Evolutionary conservation across 2,797 vertebrate species (phyloP).

Genomic region (Benthosema pterotum): DNA sequence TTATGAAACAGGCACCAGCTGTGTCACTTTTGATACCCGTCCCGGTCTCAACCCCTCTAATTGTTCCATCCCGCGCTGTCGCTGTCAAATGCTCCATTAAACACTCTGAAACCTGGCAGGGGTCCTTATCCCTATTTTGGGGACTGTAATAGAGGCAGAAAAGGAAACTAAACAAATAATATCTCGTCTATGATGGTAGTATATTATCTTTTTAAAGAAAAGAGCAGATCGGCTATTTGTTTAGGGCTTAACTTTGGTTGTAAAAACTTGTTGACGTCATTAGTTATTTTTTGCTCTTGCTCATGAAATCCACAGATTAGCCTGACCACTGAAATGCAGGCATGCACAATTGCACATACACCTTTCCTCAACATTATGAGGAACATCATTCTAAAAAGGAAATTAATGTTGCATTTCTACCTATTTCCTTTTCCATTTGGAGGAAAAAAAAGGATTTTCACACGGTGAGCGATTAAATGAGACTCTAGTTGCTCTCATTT

Average conservation of each 20-base stretch:
- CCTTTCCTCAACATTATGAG: neutral
- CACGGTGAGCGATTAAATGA: no score
- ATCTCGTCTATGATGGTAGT: no score
- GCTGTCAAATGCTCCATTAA: conserved; percentile 42
- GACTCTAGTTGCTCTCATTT: no score
- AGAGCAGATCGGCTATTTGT: no score
- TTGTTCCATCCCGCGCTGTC: conserved; percentile 3
- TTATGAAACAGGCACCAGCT: conserved; percentile 69
- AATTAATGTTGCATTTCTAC: conserved; percentile 9
- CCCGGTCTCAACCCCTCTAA: conserved; percentile 27
- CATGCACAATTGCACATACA: conserved; percentile 8
- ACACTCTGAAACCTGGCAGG: conserved; percentile 34
- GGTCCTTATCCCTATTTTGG: no score
- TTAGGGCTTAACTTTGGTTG: no score
- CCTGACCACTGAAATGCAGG: conserved; percentile 60
- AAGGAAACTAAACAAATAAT: no score
- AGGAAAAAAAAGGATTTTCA: no score
- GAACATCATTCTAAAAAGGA: neutral
- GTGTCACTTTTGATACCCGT: conserved; percentile 68
- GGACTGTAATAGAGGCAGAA: no score
- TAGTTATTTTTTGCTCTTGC: conserved; percentile 6
- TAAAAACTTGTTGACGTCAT: no score
- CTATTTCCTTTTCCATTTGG: neutral
- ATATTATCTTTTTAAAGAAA: no score
- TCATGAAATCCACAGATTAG: conserved; percentile 58